A percentile compares a stretch with the other conserved stretches of the same genome.
Conservation (phyloP, 2,113 vertebrate genomes). For the Petromus typicus region DNA sequence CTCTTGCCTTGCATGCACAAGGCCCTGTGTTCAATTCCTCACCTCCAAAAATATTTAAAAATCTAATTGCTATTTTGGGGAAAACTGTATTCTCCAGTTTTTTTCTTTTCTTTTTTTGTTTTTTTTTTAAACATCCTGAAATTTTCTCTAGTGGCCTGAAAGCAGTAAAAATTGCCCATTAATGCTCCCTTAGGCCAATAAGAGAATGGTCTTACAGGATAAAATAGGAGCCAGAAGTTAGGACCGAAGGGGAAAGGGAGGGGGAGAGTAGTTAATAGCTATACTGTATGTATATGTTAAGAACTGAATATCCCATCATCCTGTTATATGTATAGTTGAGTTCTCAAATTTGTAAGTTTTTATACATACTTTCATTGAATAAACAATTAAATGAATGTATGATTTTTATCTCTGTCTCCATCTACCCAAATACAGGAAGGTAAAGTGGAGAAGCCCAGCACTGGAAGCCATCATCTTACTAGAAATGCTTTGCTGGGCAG, state of each 20-base stretch:
- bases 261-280: conserved; percentile 80
- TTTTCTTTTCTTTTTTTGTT: conserved; percentile 20
- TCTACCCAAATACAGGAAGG: background rate
- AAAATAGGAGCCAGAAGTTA: conserved; percentile 76
- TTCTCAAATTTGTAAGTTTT: conserved; percentile 92
- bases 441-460: background rate
- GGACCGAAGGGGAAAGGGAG: conserved; percentile 72
- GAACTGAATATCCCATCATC: conserved; percentile 82
- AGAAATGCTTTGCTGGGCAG: accelerated
- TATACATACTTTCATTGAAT: conserved; percentile 91
- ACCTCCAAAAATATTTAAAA: background rate
- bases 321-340: conserved; percentile 89
- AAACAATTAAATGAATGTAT: conserved; percentile 87
- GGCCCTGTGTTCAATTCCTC: background rate
- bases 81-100: conserved; percentile 80
- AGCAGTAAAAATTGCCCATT: conserved; percentile 67
- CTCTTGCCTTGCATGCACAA: background rate
- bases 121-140: conserved; percentile 75
- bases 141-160: conserved; percentile 80
- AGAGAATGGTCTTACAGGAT: conserved; percentile 61
- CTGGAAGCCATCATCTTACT: accelerated
- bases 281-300: conserved; percentile 85
- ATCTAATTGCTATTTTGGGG: conserved; percentile 70
- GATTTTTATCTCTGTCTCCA: conserved; percentile 38
- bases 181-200: conserved; percentile 75